These are phyloP conservation scores for Fopius arisanus DNA, from an alignment of 1,140 invertebrate genomes.

Conservation along the genomic window DNA sequence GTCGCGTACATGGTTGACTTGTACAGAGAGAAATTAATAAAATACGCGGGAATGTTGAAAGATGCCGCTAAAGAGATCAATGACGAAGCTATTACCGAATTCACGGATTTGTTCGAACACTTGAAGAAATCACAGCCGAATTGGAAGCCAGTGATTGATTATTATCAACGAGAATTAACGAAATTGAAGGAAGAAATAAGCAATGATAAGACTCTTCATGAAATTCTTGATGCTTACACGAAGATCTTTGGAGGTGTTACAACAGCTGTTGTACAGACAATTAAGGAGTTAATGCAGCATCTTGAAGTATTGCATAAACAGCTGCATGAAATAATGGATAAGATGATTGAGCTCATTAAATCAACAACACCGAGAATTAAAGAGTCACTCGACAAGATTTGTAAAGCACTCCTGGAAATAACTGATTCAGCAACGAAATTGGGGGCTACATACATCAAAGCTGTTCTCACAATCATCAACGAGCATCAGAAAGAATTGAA, in stretches of 20 bases:
- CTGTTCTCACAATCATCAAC: constrained; percentile 67
- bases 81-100: constrained; percentile 51
- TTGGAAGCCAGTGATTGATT: constrained; percentile 67
- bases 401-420: constrained; percentile 54
- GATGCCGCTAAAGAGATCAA: constrained; percentile 57
- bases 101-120: constrained; percentile 59
- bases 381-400: constrained; percentile 65
- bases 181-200: constrained; percentile 72
- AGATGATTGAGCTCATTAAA: constrained; percentile 56
- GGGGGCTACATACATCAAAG: constrained; percentile 63
- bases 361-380: constrained; percentile 65
- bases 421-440: constrained; percentile 64
- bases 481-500: constrained; percentile 73
- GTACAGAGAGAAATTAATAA: constrained; percentile 33
- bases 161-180: constrained; percentile 69
- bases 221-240: constrained; percentile 70
- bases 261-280: constrained; percentile 56
- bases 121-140: constrained; percentile 70
- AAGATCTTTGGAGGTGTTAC: constrained; percentile 59
- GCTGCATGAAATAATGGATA: constrained; percentile 59
- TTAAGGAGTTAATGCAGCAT: constrained; percentile 47
- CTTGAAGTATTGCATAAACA: constrained; percentile 60
- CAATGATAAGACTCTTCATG: constrained; percentile 71
- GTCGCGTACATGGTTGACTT: constrained; percentile 55
- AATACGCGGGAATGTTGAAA: constrained; percentile 53